These are phyloP conservation scores for Poecilus cupreus DNA, from an alignment of 2,888 invertebrate species.

Conservation along the genomic window DNA sequence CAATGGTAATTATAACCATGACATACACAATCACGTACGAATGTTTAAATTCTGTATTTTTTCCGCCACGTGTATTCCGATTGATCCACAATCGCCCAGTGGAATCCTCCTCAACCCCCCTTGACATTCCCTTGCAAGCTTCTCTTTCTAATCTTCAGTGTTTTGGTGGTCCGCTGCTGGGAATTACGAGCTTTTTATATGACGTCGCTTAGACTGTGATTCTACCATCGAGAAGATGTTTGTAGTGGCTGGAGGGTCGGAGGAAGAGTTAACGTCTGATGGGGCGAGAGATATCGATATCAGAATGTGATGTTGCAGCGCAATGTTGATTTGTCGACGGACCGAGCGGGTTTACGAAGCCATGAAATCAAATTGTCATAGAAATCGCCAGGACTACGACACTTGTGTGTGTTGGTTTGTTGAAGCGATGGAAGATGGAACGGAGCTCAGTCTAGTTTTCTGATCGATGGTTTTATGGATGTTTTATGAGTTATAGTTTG, in stretches of 20 bases:
- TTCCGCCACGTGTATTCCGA: constrained; percentile 39
- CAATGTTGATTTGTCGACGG: constrained; percentile 35
- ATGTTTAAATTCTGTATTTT: constrained; percentile 53
- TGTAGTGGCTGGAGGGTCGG: background rate
- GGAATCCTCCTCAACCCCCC: background rate
- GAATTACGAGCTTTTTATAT: constrained; percentile 47
- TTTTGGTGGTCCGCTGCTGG: constrained; percentile 6
- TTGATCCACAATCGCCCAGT: constrained; percentile 27
- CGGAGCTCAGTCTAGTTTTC: too few species aligned
- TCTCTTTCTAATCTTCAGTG: background rate
- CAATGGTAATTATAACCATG: constrained; percentile 60
- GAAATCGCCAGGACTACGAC: background rate
- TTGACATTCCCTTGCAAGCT: background rate
- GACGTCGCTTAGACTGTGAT: constrained; percentile 20
- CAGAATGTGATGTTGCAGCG: constrained; percentile 34
- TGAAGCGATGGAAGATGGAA: too few species aligned
- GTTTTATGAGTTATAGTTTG: too few species aligned
- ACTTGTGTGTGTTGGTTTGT: too few species aligned
- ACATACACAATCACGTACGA: constrained; percentile 58
- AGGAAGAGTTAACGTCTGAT: constrained; percentile 10
- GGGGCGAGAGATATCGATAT: constrained; percentile 13
- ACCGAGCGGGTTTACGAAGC: background rate
- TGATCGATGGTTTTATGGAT: too few species aligned
- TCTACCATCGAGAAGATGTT: background rate
- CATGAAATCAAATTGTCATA: constrained; percentile 18